These are phyloP conservation scores for Diorhabda sublineata DNA, from an alignment of 1,140 invertebrate species.

Conservation along the genomic window DNA sequence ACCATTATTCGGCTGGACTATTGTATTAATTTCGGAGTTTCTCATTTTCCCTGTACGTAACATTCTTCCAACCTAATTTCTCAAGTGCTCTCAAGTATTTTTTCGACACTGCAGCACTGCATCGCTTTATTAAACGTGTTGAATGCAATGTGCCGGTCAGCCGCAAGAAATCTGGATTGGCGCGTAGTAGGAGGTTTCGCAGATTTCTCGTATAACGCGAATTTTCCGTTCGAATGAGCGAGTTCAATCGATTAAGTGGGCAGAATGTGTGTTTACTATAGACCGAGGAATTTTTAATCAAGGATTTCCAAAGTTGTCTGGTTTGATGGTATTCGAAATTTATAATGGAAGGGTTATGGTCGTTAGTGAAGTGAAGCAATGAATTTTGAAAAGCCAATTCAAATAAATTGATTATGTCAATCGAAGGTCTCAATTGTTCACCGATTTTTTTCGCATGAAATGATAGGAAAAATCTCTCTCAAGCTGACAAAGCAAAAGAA, in stretches of 20 bases:
- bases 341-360: neutral
- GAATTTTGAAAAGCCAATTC: neutral
- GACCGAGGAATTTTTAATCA: slow-evolving; percentile 1
- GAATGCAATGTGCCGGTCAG: slow-evolving; percentile 6
- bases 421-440: too few species aligned
- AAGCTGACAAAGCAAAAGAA: too few species aligned
- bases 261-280: neutral
- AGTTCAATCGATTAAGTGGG: neutral
- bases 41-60: neutral
- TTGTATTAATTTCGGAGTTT: too few species aligned
- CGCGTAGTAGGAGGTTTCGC: neutral
- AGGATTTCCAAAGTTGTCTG: slow-evolving; percentile 2
- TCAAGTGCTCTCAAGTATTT: neutral
- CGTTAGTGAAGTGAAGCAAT: neutral
- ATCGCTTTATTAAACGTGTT: slow-evolving; percentile 1
- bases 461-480: too few species aligned
- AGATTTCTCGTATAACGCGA: slow-evolving; percentile 7
- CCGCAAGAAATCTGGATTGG: slow-evolving; percentile 10
- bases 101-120: neutral
- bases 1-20: too few species aligned
- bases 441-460: too few species aligned
- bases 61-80: neutral
- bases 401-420: too few species aligned
- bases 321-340: neutral
- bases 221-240: neutral